Percentiles rank a stretch among this genome's conserved stretches.
These are phyloP conservation scores for Tetheella fluctuosa DNA, from an alignment of 2,888 invertebrate species.

Conservation along the genomic window DNA sequence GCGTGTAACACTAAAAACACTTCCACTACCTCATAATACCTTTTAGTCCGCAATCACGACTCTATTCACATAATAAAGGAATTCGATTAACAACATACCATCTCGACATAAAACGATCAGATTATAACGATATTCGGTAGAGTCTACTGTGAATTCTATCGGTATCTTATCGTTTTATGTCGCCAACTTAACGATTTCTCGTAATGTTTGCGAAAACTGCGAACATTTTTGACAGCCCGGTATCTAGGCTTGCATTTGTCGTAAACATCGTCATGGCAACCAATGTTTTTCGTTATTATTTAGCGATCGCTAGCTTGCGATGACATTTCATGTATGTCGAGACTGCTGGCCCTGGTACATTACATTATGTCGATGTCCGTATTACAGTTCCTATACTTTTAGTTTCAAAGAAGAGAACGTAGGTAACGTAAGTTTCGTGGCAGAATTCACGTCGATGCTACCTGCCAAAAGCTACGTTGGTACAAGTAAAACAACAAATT, in stretches of 20 bases:
- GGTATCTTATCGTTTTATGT: too few relatives aligned
- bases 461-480: constrained; percentile 20
- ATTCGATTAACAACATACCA: not conserved
- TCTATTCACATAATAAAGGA: constrained; percentile 1
- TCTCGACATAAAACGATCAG: too few relatives aligned
- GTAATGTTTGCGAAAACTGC: too few relatives aligned
- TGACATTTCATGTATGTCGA: too few relatives aligned
- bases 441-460: constrained; percentile 11
- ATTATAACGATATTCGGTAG: not conserved
- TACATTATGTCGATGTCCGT: not conserved
- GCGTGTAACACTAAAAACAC: not conserved
- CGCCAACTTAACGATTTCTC: too few relatives aligned
- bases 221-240: too few relatives aligned
- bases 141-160: too few relatives aligned
- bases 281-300: too few relatives aligned
- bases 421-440: not conserved
- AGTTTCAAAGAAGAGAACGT: not conserved
- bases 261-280: too few relatives aligned
- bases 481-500: constrained; percentile 56
- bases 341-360: too few relatives aligned
- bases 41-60: not conserved
- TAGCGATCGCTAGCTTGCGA: too few relatives aligned
- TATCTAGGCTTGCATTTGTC: too few relatives aligned
- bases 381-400: not conserved
- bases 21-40: not conserved